Conservation (phyloP, 2,888 invertebrate species). For the Sclerodermus sp. region DNA sequence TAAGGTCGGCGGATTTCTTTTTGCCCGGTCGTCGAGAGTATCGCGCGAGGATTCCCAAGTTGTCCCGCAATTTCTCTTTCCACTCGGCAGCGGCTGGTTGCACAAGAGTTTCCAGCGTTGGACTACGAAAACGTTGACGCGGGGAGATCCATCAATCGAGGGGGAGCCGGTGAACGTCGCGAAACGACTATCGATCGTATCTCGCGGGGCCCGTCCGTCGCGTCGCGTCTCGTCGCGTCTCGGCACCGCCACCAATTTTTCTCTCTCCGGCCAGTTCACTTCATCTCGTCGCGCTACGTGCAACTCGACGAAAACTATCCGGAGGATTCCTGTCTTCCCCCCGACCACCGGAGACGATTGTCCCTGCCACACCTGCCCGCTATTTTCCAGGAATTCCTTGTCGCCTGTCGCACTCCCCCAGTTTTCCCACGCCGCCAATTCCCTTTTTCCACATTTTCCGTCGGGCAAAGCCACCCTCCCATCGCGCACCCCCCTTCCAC, state of each 20-base stretch:
- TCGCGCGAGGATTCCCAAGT: too few species aligned
- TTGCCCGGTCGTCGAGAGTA: too few species aligned
- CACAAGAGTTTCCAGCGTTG: constrained; percentile 5
- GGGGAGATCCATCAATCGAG: constrained; percentile 34
- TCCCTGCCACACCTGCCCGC: not conserved
- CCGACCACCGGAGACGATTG: constrained; percentile 22
- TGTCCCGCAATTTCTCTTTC: constrained; percentile 10
- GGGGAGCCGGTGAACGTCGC: constrained; percentile 10
- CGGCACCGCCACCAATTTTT: not conserved
- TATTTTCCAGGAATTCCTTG: too few species aligned
- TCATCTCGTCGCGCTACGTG: constrained; percentile 1
- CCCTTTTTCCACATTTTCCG: too few species aligned
- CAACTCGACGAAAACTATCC: constrained; percentile 26
- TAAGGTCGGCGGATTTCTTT: too few species aligned
- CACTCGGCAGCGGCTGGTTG: constrained; percentile 41
- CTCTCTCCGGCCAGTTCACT: constrained; percentile 2
- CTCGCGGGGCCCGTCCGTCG: constrained; percentile 8
- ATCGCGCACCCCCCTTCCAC: too few species aligned
- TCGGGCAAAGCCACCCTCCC: too few species aligned
- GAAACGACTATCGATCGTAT: constrained; percentile 28
- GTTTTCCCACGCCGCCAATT: too few species aligned
- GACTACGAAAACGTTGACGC: constrained; percentile 36
- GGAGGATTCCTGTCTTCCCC: constrained; percentile 25
- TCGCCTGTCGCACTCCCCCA: too few species aligned
- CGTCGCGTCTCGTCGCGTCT: constrained; percentile 6